Conservation (phyloP, 2,888 invertebrate genomes). For the Dicyrtoma fusca region DNA sequence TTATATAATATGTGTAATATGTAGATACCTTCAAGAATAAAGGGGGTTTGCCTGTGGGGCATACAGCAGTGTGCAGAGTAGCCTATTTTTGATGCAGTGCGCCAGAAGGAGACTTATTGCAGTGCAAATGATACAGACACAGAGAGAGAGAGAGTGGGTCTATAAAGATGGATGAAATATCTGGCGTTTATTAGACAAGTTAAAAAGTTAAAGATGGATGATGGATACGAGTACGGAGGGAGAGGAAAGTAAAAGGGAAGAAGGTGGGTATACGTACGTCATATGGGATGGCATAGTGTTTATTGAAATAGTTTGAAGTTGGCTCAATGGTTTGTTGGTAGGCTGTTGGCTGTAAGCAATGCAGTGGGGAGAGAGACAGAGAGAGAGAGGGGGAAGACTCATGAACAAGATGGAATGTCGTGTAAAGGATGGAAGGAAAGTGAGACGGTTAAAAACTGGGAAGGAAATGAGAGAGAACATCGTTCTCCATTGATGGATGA, state of each 20-base stretch:
- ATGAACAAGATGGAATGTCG: slow-evolving; percentile 19
- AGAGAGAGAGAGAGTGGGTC: background rate
- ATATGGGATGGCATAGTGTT: slow-evolving; percentile 16
- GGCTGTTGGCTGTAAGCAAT: background rate
- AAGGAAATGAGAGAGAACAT: background rate
- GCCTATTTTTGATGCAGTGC: too few species aligned
- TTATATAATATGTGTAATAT: too few species aligned
- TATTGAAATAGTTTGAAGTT: slow-evolving; percentile 27
- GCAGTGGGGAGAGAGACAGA: too few species aligned
- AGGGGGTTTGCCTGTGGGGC: too few species aligned
- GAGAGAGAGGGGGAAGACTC: background rate
- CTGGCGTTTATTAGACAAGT: slow-evolving; percentile 4
- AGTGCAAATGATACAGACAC: background rate
- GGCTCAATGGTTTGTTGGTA: slow-evolving; percentile 19
- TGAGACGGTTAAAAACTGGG: slow-evolving; percentile 13
- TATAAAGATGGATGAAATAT: background rate
- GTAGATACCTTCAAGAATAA: too few species aligned
- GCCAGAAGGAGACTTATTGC: too few species aligned
- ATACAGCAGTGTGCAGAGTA: too few species aligned
- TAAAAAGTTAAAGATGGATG: slow-evolving; percentile 2
- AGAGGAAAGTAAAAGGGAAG: background rate
- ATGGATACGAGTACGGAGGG: background rate
- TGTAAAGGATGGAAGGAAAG: slow-evolving; percentile 14
- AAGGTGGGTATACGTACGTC: background rate
- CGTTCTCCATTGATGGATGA: slow-evolving; percentile 19